These are phyloP conservation scores for Sinocyclocheilus anophthalmus DNA, from an alignment of 2,113 vertebrate genomes.

Conservation along the genomic window DNA sequence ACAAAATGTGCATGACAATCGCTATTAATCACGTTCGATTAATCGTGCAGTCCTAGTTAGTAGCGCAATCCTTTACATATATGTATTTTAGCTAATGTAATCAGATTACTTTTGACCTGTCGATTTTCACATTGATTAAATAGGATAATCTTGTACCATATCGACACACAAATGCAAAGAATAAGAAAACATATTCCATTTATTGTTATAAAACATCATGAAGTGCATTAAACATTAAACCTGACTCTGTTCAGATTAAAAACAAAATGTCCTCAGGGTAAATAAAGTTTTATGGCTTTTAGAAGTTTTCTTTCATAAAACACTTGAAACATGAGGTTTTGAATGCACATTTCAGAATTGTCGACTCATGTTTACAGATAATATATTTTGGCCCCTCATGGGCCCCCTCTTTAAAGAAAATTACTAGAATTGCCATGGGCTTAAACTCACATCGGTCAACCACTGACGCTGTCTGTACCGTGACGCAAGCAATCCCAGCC, in stretches of 20 bases:
- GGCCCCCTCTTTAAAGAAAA: not conserved
- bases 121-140: too few species aligned
- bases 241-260: not conserved
- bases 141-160: too few species aligned
- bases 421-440: not conserved
- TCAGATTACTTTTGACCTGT: too few species aligned
- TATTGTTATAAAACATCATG: too few species aligned
- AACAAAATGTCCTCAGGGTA: not conserved
- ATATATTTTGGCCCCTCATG: not conserved
- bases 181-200: too few species aligned
- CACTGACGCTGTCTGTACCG: conserved; percentile 4
- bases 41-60: too few species aligned
- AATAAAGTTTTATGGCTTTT: not conserved
- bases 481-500: conserved; percentile 21
- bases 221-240: too few species aligned
- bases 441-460: not conserved
- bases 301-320: not conserved
- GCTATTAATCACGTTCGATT: too few species aligned
- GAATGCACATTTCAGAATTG: not conserved
- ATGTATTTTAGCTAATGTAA: too few species aligned
- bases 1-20: too few species aligned
- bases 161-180: too few species aligned
- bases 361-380: not conserved
- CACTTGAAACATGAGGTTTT: not conserved
- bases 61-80: too few species aligned